Evolutionary conservation across 92 coral and sea anemone genomes (phyloP).

Genomic region (Umimayanthus chanpuru): DNA sequence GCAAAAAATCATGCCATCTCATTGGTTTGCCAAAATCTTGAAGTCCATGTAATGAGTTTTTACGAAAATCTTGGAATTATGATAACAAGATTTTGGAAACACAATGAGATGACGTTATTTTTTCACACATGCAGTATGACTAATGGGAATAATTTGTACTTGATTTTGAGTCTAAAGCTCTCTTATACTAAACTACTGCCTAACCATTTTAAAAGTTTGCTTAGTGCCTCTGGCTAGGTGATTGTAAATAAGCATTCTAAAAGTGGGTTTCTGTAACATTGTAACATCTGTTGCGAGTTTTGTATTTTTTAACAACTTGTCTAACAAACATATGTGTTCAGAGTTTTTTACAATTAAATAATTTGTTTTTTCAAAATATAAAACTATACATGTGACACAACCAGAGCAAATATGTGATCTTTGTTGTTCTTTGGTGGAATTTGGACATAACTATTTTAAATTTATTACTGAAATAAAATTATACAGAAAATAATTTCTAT

Average conservation of each 20-base stretch:
- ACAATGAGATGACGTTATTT: neutral
- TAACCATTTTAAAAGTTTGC: conserved; percentile 12
- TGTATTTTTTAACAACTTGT: conserved; percentile 12
- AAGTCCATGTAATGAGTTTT: conserved; percentile 10
- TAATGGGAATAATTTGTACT: no score
- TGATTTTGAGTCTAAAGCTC: conserved; percentile 4
- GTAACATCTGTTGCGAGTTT: conserved; percentile 8
- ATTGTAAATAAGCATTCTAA: conserved; percentile 12
- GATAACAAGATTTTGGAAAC: conserved; percentile 7
- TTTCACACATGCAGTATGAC: no score
- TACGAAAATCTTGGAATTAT: conserved; percentile 2
- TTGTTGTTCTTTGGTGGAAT: conserved; percentile 14
- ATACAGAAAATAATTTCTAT: conserved; percentile 11
- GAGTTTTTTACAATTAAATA: conserved; percentile 7
- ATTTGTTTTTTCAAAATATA: conserved; percentile 10
- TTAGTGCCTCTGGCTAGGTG: conserved; percentile 14
- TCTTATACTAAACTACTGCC: conserved; percentile 11
- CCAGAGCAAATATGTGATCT: conserved; percentile 15
- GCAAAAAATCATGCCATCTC: neutral
- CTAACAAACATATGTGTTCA: conserved; percentile 3
- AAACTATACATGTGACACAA: conserved; percentile 2
- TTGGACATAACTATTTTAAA: conserved; percentile 11
- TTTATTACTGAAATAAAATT: conserved; percentile 9
- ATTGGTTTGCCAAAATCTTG: conserved; percentile 14
- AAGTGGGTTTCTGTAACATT: conserved; percentile 11